Percentiles rank a stretch among this genome's conserved stretches.
Evolutionary conservation across 2,888 invertebrate species (phyloP).

Genomic region (Ecliptopera silaceata): DNA sequence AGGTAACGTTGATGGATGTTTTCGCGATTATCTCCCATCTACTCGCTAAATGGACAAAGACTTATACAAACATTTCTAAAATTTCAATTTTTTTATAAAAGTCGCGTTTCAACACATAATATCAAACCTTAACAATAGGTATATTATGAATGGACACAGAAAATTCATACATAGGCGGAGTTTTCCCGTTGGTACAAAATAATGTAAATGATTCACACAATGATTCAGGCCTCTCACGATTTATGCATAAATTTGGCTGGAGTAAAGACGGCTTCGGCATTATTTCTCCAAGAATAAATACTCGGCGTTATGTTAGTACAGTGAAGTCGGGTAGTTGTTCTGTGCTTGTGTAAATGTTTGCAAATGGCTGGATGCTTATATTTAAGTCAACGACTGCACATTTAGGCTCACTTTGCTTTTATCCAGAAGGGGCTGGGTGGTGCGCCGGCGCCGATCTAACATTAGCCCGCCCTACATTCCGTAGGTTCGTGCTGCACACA

Average conservation of each 20-base stretch:
- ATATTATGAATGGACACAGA: too few species aligned
- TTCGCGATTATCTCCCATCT: too few species aligned
- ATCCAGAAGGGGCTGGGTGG: slow-evolving; percentile 58
- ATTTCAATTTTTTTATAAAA: too few species aligned
- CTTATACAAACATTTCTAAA: too few species aligned
- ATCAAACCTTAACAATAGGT: too few species aligned
- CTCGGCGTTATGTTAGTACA: slow-evolving; percentile 6
- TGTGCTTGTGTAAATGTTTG: slow-evolving; percentile 24
- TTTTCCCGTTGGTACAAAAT: too few species aligned
- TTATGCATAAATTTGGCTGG: neutral
- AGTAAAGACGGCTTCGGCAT: neutral
- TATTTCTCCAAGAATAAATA: neutral
- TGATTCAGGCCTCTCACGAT: too few species aligned
- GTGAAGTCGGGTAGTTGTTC: slow-evolving; percentile 1
- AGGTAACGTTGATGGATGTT: too few species aligned
- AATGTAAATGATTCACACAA: too few species aligned
- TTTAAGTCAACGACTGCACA: slow-evolving; percentile 39
- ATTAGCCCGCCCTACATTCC: slow-evolving; percentile 76
- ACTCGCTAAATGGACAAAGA: too few species aligned
- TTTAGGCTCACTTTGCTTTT: slow-evolving; percentile 52
- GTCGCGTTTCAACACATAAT: too few species aligned
- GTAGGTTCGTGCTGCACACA: slow-evolving; percentile 62
- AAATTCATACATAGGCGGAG: too few species aligned
- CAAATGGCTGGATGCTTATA: slow-evolving; percentile 41
- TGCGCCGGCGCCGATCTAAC: slow-evolving; percentile 65